Base-by-base conservation (phyloP, 2,797 vertebrate genomes). In the Lateolabrax maculatus region DNA sequence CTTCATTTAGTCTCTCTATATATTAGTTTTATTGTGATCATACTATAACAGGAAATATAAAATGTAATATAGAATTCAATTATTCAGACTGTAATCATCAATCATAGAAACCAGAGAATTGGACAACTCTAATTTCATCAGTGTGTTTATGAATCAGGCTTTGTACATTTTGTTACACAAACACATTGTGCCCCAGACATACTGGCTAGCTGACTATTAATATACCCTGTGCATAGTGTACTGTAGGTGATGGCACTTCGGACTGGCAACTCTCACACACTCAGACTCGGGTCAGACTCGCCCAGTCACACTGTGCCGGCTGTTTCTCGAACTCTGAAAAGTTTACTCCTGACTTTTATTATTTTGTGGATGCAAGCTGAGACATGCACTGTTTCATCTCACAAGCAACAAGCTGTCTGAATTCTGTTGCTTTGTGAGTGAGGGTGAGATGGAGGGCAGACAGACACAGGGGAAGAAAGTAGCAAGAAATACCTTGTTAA, bases 131-230 rank as follows among this genome's bases (percentile, higher is more conserved):
- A 27, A 76, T 61, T 46, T 66, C 23, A 67, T 49, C 56, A 41
- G 58, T 27, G 31, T 71, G 65, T 61, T 49, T 41, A 58, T 80
- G 63, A 65, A 25, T 48, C 51, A 8, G 9, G 10, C 31, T 39
- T 53, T 1, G 46, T 29, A 49, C 25, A 46, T 69, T 52, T 44
- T 18, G 49, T 63, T 25, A 67, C 46, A 49, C n/a, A 62, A 62
- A 48, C 71, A 79, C 79, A 61, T 60, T 75, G 77, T 51, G 75
- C 27, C 62, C 68, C 85, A 80, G 77, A 81, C 77, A 65, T 21
- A 23, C 72, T 21, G 74, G 55, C 71, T 48, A 36, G 36, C 56
- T 66, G 72, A 62, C 82, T 84, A 83, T 83, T 81, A 79, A 83
- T 86, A 81, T 19, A 77, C 62, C 39, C 37, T 2, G 29, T 44